phyloP scores from a whole-genome alignment of 2,113 vertebrate genomes.

The Pelvicachromis taeniatus region DNA sequence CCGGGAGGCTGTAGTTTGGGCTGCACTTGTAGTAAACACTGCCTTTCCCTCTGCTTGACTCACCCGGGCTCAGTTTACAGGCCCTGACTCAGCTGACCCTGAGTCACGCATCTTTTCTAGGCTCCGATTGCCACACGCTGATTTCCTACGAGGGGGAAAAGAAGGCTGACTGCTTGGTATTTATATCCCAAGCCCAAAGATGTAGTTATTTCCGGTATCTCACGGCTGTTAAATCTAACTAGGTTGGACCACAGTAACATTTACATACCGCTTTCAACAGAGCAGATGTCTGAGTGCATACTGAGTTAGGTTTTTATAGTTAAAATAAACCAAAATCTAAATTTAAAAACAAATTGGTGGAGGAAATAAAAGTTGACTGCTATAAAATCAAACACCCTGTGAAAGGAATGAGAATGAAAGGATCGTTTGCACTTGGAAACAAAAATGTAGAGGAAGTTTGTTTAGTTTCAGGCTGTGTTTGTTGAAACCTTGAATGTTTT shows the following conservation, averaged over 20 bases:
- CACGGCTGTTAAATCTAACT: not conserved
- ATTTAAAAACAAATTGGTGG: not conserved
- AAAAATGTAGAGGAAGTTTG: not conserved
- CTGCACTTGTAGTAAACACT: not conserved
- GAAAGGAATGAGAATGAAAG: not conserved
- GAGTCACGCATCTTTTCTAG: conserved; percentile 31
- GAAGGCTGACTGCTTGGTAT: not conserved
- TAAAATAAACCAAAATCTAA: not conserved
- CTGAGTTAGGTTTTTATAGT: not conserved
- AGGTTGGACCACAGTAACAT: not conserved
- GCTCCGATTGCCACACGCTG: conserved; percentile 11
- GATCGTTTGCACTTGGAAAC: not conserved
- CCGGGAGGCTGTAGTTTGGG: not conserved
- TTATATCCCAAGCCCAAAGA: not conserved
- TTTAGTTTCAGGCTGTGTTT: not conserved
- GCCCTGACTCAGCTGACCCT: not conserved
- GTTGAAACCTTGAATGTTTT: not conserved
- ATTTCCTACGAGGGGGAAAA: not conserved
- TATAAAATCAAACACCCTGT: not conserved
- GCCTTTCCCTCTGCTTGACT: not conserved
- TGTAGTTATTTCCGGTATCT: not conserved
- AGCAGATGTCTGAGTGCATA: not conserved
- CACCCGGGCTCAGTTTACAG: conserved; percentile 26
- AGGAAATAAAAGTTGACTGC: not conserved
- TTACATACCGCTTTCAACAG: rapidly evolving